Base-by-base conservation (phyloP, 1,140 invertebrate genomes). In the Saccostrea echinata region DNA sequence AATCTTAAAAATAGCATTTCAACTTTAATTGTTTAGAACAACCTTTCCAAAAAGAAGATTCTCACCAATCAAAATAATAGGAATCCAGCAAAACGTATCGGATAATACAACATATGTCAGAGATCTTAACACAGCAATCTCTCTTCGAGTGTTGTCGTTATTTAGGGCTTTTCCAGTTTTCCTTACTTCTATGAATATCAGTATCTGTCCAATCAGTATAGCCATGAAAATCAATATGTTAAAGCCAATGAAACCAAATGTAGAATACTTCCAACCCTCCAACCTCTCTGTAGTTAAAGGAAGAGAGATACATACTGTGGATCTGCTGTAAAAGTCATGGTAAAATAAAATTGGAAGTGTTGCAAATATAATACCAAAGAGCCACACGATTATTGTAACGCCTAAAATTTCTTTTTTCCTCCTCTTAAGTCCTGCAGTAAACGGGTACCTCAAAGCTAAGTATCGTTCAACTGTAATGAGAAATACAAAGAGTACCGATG, bases 401-500 rank as follows among this genome's bases (percentile, higher is more conserved):
- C 24, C 12, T 1, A n/a, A 9, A 53, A 51, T 18, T 13, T 0
- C 33, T 85, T 85, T 55, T 76, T 88, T 33, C 1, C 16, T 51
- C 18, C 43, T 84, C 21, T 53, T 2, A 1, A 52, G 12, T 51
- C 11, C 33, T 18, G 18, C 6, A 2, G 82, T 21, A 51, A 94
- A 92, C 3, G 92, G 92, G 86, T 90, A 93, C 13, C 90, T 87
- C 8, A 94, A 89, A 3, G 86, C 86, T 9, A 94, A 51, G 43
- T 90, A 90, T 21, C 92, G 80, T 80, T 94, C 93, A 18, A 93
- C 16, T 4, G 93, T 92, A 33, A 94, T 92, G 6, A 92, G 81
- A n/a, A 89, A 90, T 16, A 94, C 89, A 84, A 92, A 92, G 55
- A 92, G 88, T 8, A 91, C 90, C 11, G 92, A 93, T n/a, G 90